Conservation (phyloP, 2,797 vertebrate genomes). For the Apogon talboti region DNA sequence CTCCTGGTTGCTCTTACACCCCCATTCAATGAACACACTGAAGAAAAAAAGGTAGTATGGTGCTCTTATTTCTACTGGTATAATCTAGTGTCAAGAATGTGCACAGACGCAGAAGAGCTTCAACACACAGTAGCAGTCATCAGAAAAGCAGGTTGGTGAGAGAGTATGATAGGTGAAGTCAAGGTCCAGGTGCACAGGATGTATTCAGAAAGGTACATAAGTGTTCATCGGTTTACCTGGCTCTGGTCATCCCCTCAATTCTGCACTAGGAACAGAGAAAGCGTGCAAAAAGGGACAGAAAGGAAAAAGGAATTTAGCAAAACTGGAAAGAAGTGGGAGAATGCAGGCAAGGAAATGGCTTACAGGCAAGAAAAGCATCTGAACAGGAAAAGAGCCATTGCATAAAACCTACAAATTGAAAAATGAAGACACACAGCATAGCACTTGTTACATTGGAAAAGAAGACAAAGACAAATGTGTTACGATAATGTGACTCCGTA, state of each 20-base stretch:
- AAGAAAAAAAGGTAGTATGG: constrained; percentile 1
- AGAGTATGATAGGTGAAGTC: constrained; percentile 35
- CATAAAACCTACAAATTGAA: not conserved
- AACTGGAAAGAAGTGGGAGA: constrained; percentile 57
- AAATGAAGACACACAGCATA: constrained; percentile 17
- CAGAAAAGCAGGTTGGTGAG: constrained; percentile 33
- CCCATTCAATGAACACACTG: not conserved
- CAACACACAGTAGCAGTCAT: constrained; percentile 1
- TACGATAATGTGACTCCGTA: not conserved
- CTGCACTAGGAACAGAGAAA: constrained; percentile 94
- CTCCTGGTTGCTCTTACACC: not conserved
- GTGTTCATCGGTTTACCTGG: constrained; percentile 89
- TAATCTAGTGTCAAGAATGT: constrained; percentile 6
- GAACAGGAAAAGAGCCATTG: not conserved
- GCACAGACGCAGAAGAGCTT: not conserved
- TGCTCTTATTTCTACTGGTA: not conserved
- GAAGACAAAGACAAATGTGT: not conserved
- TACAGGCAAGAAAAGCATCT: constrained; percentile 43
- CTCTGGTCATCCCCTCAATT: constrained; percentile 92
- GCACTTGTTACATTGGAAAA: not conserved
- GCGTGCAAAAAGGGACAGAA: constrained; percentile 89
- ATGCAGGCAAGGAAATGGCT: constrained; percentile 36
- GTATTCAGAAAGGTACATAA: constrained; percentile 31
- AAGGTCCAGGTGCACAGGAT: constrained; percentile 38
- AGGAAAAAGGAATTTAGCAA: constrained; percentile 84